phyloP scores from a whole-genome alignment of 2,797 vertebrate species.

The Trichosurus vulpecula region DNA sequence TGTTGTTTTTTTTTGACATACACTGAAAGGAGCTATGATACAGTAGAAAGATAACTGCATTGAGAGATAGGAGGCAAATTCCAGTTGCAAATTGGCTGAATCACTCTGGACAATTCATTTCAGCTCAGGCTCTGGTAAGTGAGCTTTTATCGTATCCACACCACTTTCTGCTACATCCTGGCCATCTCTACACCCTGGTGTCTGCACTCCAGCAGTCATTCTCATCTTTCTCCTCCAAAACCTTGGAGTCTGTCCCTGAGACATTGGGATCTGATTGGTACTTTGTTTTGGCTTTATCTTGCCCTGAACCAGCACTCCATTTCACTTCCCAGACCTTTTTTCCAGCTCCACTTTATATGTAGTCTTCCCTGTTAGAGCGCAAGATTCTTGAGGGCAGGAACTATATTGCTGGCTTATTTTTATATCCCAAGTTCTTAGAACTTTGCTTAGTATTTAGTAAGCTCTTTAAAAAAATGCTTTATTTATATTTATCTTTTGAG shows the following conservation, averaged over 20 bases:
- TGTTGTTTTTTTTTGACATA: not conserved
- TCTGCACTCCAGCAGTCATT: not conserved
- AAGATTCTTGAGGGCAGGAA: not conserved
- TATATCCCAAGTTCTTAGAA: not conserved
- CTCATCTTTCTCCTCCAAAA: not conserved
- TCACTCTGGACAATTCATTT: not conserved
- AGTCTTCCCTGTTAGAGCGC: not conserved
- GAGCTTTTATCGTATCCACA: not conserved
- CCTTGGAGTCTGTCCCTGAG: not conserved
- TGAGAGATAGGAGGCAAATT: not conserved
- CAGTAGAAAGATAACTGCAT: not conserved
- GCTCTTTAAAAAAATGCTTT: not conserved
- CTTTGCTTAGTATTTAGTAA: not conserved
- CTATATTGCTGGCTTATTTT: not conserved
- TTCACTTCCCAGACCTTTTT: not conserved
- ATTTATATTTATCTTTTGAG: not conserved
- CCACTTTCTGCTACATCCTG: not conserved
- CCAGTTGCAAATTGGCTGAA: not conserved
- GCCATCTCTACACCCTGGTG: not conserved
- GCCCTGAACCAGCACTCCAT: not conserved
- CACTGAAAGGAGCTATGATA: not conserved
- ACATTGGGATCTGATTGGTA: not conserved
- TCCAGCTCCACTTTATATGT: not conserved
- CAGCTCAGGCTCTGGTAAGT: not conserved
- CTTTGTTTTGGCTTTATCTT: not conserved